Evolutionary conservation across 1,140 invertebrate species (phyloP).

Genomic region (Tetramorium simillimum): DNA sequence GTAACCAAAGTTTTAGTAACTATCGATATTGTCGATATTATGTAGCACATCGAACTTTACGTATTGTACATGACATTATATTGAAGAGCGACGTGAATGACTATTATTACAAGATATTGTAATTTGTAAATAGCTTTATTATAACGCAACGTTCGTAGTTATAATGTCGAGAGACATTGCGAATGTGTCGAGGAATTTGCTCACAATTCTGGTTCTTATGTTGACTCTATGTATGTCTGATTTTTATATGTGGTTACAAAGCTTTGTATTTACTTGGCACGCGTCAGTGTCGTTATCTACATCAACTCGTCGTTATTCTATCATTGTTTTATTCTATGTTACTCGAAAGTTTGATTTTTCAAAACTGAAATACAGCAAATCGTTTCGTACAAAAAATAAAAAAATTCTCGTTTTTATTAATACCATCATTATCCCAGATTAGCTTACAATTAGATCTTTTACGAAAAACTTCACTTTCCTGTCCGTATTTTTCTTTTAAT

Average conservation of each 20-base stretch:
- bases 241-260: slow-evolving; percentile 48
- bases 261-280: slow-evolving; percentile 31
- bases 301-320: slow-evolving; percentile 74
- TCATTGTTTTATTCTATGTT: slow-evolving; percentile 75
- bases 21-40: slow-evolving; percentile 60
- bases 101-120: slow-evolving; percentile 53
- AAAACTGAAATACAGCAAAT: slow-evolving; percentile 76
- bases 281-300: slow-evolving; percentile 42
- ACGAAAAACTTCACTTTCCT: not conserved
- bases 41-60: slow-evolving; percentile 52
- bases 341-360: slow-evolving; percentile 72
- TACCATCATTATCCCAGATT: not conserved
- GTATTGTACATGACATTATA: slow-evolving; percentile 59
- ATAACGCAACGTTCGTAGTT: slow-evolving; percentile 58
- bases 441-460: not conserved
- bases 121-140: slow-evolving; percentile 80
- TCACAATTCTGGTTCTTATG: slow-evolving; percentile 35
- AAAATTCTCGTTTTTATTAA: slow-evolving; percentile 38
- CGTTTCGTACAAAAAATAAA: slow-evolving; percentile 70
- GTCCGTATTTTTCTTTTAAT: not conserved
- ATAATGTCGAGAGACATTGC: slow-evolving; percentile 61
- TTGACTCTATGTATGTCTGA: slow-evolving; percentile 43
- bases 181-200: slow-evolving; percentile 70
- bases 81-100: slow-evolving; percentile 12
- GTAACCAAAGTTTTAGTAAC: slow-evolving; percentile 83